Conservation (phyloP, 2,888 invertebrate genomes). For the Polylopha cassiicola region DNA sequence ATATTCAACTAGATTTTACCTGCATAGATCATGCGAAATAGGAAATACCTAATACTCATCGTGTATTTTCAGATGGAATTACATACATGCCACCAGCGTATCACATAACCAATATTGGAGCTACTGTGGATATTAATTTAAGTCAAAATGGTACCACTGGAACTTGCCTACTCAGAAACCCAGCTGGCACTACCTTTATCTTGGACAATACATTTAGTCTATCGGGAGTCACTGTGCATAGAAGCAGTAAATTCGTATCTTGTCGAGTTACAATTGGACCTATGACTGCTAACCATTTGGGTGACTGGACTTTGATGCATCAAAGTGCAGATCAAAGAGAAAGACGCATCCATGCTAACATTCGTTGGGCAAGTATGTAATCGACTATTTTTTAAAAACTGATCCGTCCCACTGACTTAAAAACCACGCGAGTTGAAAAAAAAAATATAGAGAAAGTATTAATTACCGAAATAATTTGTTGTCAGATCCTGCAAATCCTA, state of each 20-base stretch:
- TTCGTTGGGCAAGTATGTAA: conserved; percentile 17
- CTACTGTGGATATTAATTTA: conserved; percentile 12
- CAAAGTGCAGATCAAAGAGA: conserved; percentile 15
- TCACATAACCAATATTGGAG: conserved; percentile 9
- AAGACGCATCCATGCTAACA: conserved; percentile 4
- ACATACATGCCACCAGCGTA: conserved; percentile 12
- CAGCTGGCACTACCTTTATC: conserved; percentile 9
- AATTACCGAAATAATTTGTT: background rate
- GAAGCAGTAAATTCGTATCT: conserved; percentile 10
- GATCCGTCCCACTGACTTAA: background rate
- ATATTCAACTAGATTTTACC: no score
- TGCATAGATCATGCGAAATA: no score
- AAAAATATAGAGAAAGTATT: no score
- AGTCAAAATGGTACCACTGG: conserved; percentile 12
- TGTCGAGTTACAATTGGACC: conserved; percentile 17
- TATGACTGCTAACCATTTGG: conserved; percentile 11
- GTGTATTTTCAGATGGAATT: conserved; percentile 12
- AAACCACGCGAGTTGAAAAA: no score
- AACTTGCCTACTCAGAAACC: conserved; percentile 14
- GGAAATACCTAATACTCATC: background rate
- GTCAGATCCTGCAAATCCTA: conserved; percentile 16
- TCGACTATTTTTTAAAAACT: background rate
- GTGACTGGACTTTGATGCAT: conserved; percentile 17
- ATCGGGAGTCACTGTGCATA: conserved; percentile 10
- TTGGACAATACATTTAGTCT: conserved; percentile 6